Evolutionary conservation across 92 coral and sea anemone genomes (phyloP).

Genomic region (Metridium senile): DNA sequence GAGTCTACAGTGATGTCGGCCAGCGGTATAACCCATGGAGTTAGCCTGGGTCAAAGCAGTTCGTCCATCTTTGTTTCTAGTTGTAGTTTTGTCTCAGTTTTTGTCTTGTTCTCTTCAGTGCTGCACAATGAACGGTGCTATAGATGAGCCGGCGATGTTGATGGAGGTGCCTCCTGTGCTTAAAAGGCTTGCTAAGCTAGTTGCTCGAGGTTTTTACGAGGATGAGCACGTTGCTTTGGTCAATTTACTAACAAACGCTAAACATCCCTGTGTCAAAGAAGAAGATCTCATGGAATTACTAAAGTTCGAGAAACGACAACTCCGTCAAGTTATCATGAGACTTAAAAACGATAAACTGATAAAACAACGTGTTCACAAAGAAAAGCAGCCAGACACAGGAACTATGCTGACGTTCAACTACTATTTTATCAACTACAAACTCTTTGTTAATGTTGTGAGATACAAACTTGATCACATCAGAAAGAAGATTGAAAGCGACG

Average conservation of each 20-base stretch:
- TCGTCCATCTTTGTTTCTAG: conserved; percentile 10
- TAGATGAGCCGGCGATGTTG: conserved; percentile 90
- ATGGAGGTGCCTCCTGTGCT: conserved; percentile 85
- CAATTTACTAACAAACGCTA: conserved; percentile 80
- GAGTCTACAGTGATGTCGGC: too few relatives aligned
- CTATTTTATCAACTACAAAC: conserved; percentile 91
- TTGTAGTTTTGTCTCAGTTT: background rate
- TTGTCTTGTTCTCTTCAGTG: background rate
- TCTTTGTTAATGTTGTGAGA: conserved; percentile 94
- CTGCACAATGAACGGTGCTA: conserved; percentile 70
- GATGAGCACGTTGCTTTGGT: conserved; percentile 82
- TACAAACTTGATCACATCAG: conserved; percentile 93
- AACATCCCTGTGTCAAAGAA: conserved; percentile 90
- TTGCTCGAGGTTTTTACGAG: conserved; percentile 86
- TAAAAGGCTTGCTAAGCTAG: conserved; percentile 81
- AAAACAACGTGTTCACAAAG: conserved; percentile 86
- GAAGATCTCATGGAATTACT: conserved; percentile 85
- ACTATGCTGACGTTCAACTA: conserved; percentile 74
- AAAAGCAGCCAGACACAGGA: conserved; percentile 90
- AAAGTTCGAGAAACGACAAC: conserved; percentile 91
- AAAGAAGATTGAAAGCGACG: conserved; percentile 97
- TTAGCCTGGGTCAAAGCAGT: background rate
- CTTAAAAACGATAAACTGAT: conserved; percentile 94
- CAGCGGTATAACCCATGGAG: conserved; percentile 26
- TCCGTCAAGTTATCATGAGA: conserved; percentile 72